phyloP scores from a whole-genome alignment of 2,113 vertebrate species.

The Laticauda laticaudata region DNA sequence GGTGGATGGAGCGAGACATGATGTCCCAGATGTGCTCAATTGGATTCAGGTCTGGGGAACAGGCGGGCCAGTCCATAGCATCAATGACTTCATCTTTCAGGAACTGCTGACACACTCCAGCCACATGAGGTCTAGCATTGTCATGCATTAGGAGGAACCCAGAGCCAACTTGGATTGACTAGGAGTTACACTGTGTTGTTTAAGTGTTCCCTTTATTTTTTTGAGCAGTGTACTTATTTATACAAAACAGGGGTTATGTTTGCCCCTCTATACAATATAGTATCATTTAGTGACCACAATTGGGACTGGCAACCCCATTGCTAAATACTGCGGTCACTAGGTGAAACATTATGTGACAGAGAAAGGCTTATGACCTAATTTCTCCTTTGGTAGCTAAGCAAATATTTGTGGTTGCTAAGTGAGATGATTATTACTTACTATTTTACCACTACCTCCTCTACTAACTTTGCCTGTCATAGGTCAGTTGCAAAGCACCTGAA shows the following conservation, averaged over 20 bases:
- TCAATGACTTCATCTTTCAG: no score
- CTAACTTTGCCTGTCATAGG: background rate
- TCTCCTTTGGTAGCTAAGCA: no score
- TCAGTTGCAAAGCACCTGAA: background rate
- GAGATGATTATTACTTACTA: background rate
- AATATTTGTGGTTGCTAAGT: background rate
- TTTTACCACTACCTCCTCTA: background rate
- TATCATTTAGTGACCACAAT: background rate
- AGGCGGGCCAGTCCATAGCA: no score
- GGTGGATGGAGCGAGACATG: no score
- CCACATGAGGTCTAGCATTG: no score
- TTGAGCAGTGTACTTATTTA: background rate
- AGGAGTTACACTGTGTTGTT: no score
- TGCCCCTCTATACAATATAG: background rate
- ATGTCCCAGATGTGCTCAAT: no score
- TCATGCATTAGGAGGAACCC: no score
- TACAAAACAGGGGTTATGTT: background rate
- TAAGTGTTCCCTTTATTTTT: no score
- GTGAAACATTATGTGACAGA: background rate
- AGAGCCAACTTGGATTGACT: no score
- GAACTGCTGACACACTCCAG: no score
- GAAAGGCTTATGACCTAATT: background rate
- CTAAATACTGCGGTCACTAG: background rate
- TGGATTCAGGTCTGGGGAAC: no score
- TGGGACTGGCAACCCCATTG: background rate